phyloP scores from a whole-genome alignment of 2,888 invertebrate genomes.

The Spodoptera exigua region DNA sequence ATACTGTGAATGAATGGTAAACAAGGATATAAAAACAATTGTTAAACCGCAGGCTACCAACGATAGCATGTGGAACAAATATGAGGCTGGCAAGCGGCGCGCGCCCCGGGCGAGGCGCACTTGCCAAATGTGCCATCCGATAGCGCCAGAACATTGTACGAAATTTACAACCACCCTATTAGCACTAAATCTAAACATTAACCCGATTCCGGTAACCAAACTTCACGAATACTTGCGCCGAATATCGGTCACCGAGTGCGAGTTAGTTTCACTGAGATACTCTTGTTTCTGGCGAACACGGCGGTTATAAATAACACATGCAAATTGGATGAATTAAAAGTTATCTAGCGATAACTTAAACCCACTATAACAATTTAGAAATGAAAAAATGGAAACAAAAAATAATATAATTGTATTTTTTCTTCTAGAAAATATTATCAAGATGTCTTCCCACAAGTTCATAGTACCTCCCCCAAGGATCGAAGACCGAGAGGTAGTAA shows the following conservation, averaged over 20 bases:
- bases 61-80: constrained; percentile 77
- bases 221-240: constrained; percentile 78
- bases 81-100: constrained; percentile 78
- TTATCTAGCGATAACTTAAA: neutral
- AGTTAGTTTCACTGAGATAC: constrained; percentile 72
- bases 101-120: constrained; percentile 73
- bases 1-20: constrained; percentile 49
- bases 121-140: constrained; percentile 88
- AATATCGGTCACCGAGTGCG: constrained; percentile 79
- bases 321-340: constrained; percentile 43
- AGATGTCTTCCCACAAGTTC: constrained; percentile 66
- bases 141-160: constrained; percentile 86
- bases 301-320: constrained; percentile 60
- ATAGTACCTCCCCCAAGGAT: constrained; percentile 73
- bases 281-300: constrained; percentile 62
- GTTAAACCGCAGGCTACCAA: constrained; percentile 74
- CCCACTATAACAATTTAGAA: neutral
- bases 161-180: constrained; percentile 88
- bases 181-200: constrained; percentile 89
- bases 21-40: constrained; percentile 77
- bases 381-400: neutral
- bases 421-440: constrained; percentile 11
- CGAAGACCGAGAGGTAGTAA: constrained; percentile 69
- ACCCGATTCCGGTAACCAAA: constrained; percentile 87
- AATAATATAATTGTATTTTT: constrained; percentile 6